Base-by-base conservation (phyloP, 2,888 invertebrate genomes). In the Callyntrura sp. region DNA sequence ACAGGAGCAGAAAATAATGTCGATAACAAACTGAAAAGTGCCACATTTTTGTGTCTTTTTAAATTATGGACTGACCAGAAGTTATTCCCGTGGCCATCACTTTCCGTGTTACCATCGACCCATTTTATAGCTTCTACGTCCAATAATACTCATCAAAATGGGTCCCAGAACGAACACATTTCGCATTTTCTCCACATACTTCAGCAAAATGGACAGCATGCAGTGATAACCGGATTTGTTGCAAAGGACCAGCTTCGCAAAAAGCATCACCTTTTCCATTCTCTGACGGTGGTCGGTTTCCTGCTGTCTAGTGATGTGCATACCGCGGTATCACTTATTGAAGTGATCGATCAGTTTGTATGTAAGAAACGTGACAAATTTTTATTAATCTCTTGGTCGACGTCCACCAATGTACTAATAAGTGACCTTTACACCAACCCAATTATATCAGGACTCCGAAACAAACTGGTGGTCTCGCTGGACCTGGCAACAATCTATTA, bases 291-390 rank as follows among this genome's bases (percentile, higher is more conserved):
- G 20, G 51, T 51, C 5, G 51, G 8, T 11, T 23, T 25, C 20
- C 5, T 60, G n/a, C 60, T 5, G n/a, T 14, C 9, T 20, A 8
- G 14, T 3, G 43, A 17, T 14, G n/a, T n/a, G n/a, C n/a, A 2
- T 35, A 35, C 35, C 3, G 23, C 25, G 14, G 35, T 6, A 35
- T 14, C 51, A n/a, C 23, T 81, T 1, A 43, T 60, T 35, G 17
- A 28, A 35, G 9, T 11, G n/a, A 25, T 81, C 0, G 12, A 57
- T 3, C 5, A 57, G 43, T 57, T 43, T 4, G 12, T 11, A 11
- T 11, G 17, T 35, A 81, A 81, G 43, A 57, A 43, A 43, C 57
- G 81, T 6, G 81, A 81, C 57, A 17, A 57, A 8, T 60, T 81
- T 60, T n/a, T 81, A 1, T 60, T 81, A 25, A 11, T 81, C 14